Percentiles rank a stretch among this genome's conserved stretches.
Conservation (phyloP, 2,888 invertebrate species). For the Nomada fucata region DNA sequence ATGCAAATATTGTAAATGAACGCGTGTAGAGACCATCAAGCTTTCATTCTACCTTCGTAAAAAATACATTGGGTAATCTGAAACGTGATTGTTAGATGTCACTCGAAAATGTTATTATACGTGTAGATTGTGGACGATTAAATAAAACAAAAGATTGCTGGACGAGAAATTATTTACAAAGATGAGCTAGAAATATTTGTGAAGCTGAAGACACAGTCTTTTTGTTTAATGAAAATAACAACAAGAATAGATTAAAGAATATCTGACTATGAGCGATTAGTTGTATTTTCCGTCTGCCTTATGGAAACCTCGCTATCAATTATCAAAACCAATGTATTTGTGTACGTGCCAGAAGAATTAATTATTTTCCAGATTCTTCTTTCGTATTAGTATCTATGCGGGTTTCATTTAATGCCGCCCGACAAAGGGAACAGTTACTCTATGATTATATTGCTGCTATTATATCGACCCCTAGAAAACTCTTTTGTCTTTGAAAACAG, state of each 20-base stretch:
- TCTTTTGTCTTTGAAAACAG: too few species aligned
- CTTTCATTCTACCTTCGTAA: not conserved
- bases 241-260: not conserved
- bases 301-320: not conserved
- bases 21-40: too few species aligned
- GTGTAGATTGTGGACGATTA: not conserved
- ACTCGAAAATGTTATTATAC: not conserved
- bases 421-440: not conserved
- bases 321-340: not conserved
- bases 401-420: not conserved
- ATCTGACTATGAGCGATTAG: not conserved
- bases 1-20: slow-evolving; percentile 2
- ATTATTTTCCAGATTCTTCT: not conserved
- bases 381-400: not conserved
- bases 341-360: not conserved
- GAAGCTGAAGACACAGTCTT: not conserved
- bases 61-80: not conserved
- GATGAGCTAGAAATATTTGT: not conserved
- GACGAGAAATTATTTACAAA: not conserved
- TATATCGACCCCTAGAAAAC: not conserved
- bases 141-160: not conserved
- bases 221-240: not conserved
- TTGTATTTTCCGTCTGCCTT: not conserved
- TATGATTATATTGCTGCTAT: not conserved
- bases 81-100: not conserved